These are phyloP conservation scores for Limnephilus lunatus DNA, from an alignment of 2,888 invertebrate species.

Conservation along the genomic window DNA sequence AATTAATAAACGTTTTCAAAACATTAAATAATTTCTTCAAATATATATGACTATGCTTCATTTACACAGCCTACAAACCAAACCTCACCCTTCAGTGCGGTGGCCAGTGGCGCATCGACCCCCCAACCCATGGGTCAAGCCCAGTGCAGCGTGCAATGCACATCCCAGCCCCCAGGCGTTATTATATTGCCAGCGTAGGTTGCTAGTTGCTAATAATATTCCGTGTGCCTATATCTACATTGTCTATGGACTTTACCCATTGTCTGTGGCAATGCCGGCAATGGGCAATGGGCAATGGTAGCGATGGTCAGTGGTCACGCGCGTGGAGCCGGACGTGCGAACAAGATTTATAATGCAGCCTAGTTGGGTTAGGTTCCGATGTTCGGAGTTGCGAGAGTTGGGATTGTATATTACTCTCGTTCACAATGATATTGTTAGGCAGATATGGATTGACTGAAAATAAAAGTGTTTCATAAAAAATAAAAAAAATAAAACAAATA, in stretches of 20 bases:
- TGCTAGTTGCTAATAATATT: not conserved
- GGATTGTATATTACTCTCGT: not conserved
- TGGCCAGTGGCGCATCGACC: not conserved
- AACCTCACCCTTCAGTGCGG: not conserved
- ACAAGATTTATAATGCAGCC: conserved; percentile 2
- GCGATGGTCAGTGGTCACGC: conserved; percentile 5
- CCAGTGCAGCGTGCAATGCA: conserved; percentile 36
- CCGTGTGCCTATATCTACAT: not conserved
- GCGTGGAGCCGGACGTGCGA: conserved; percentile 23
- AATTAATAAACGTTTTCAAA: not conserved
- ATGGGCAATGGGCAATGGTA: not conserved
- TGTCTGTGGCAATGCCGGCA: not conserved
- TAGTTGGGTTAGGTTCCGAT: not conserved
- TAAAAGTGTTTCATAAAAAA: too few relatives aligned
- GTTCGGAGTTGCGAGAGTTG: not conserved
- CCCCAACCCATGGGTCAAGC: not conserved
- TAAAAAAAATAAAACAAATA: too few relatives aligned
- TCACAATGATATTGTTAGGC: not conserved
- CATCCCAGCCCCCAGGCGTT: not conserved
- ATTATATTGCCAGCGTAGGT: not conserved
- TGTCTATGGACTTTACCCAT: not conserved
- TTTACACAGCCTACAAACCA: not conserved
- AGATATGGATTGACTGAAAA: not conserved
- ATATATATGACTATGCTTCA: not conserved
- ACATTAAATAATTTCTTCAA: not conserved